Percentiles rank a stretch among this genome's conserved stretches.
Evolutionary conservation across 1,140 invertebrate species (phyloP).

Genomic region (Caerostris extrusa): DNA sequence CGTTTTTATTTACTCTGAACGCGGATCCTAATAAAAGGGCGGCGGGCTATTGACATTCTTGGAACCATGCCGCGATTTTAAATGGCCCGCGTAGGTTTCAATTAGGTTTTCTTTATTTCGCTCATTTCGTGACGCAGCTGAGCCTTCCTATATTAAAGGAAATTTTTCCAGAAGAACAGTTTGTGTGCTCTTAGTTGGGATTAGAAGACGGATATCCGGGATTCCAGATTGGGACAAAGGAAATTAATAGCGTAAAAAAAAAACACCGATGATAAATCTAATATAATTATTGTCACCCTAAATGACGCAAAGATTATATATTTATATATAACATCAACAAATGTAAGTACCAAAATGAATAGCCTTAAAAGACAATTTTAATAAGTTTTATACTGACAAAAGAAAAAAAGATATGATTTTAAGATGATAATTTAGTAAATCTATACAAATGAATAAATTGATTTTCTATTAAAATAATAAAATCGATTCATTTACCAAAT

Average conservation of each 20-base stretch:
- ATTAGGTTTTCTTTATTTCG: slow-evolving; percentile 36
- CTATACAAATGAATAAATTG: too few species aligned
- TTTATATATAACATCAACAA: too few species aligned
- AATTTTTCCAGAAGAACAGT: neutral
- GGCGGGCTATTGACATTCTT: slow-evolving; percentile 56
- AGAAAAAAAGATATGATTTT: too few species aligned
- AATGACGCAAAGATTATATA: neutral
- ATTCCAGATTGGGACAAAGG: neutral
- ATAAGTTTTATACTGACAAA: too few species aligned
- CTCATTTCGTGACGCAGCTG: slow-evolving; percentile 64
- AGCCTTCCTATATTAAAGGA: neutral
- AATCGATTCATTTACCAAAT: too few species aligned
- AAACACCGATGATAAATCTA: neutral
- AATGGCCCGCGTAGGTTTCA: slow-evolving; percentile 21
- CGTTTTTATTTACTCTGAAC: slow-evolving; percentile 51
- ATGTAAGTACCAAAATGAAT: too few species aligned
- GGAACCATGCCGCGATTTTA: slow-evolving; percentile 16
- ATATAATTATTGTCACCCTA: neutral
- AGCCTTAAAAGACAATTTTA: too few species aligned
- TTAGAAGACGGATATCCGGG: neutral
- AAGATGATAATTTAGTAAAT: too few species aligned
- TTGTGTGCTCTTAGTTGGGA: neutral
- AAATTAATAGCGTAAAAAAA: neutral
- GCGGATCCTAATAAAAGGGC: slow-evolving; percentile 30
- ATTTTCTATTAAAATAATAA: too few species aligned